Conservation (phyloP, 1,140 invertebrate genomes). For the Homarus americanus region DNA sequence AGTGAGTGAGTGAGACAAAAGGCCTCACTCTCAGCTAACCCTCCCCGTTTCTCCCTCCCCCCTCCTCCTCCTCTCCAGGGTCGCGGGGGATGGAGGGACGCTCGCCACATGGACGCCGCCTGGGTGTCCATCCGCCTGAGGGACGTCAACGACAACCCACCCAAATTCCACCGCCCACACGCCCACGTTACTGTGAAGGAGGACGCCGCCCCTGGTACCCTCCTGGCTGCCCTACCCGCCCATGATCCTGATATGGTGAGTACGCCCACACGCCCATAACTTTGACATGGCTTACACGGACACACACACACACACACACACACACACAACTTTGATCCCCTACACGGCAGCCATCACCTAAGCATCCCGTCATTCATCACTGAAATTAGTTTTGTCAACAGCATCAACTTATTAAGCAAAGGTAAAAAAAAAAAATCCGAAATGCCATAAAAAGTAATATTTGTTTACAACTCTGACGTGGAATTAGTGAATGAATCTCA, state of each 20-base stretch:
- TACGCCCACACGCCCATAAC: not conserved
- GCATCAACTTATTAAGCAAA: too few species aligned
- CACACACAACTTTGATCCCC: too few species aligned
- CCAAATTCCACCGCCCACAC: constrained; percentile 28
- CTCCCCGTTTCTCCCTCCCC: not conserved
- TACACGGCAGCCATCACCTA: too few species aligned
- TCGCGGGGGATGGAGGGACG: constrained; percentile 32
- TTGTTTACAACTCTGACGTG: too few species aligned
- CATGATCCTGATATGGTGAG: constrained; percentile 39
- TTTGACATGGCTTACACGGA: not conserved
- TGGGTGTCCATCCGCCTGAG: constrained; percentile 28
- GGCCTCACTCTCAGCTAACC: too few species aligned
- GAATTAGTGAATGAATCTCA: too few species aligned
- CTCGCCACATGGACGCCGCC: constrained; percentile 33
- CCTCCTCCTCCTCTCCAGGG: constrained; percentile 22
- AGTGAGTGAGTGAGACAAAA: too few species aligned
- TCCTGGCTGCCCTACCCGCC: constrained; percentile 36
- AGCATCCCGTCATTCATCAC: too few species aligned
- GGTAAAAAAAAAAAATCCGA: too few species aligned
- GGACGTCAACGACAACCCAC: constrained; percentile 38
- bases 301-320: not conserved
- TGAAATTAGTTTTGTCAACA: too few species aligned
- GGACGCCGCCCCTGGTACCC: constrained; percentile 20
- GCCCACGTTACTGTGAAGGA: constrained; percentile 35
- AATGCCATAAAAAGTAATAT: too few species aligned